Base-by-base conservation (phyloP, 2,888 invertebrate species). In the Stenolophus ochropezus region DNA sequence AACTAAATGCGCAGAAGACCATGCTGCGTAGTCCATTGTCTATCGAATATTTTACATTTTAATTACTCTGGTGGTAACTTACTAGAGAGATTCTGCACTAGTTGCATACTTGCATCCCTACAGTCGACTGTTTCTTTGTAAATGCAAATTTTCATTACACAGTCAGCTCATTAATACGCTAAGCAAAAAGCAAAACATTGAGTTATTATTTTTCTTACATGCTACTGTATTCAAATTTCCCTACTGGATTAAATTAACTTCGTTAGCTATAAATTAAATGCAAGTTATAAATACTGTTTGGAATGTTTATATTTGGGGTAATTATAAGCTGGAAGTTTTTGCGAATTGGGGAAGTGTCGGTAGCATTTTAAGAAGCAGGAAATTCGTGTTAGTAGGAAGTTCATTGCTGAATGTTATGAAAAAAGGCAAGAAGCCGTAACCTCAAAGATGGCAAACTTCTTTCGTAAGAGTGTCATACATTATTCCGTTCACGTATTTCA, bases 31-130 rank as follows among this genome's bases (percentile, higher is more conserved):
- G 77, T 58, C 65, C 49, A 61, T 77, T 77, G 61, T 77, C 61
- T 77, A 77, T 77, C 77, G 77, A 77, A 77, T 61, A 77, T 77
- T 77, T 77, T 58, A 77, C 77, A 77, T 77, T 77, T 65, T 77
- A 77, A 77, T 77, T 61, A 77, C 65, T 25, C 47, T 47, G 14
- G 73, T 23, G 47, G 21, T 73, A 49, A 49, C 21, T 73, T 49
- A 73, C 20, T 49, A 5, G 20, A 73, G 73, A 49, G 8, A 16
- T 25, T n/a, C 61, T 51, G 51, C 51, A 42, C 33, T 42, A 51
- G 51, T 51, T 51, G 14, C 51, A 11, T 42, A 14, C 20, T 42
- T 69, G 69, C 69, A 69, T 69, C 69, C 6, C 20, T 27, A 69
- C 18, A 8, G 4, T 4, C 14, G 33, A 6, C 33, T 23, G 8